phyloP scores from a whole-genome alignment of 2,797 vertebrate species.

The Epinephelus malabaricus region DNA sequence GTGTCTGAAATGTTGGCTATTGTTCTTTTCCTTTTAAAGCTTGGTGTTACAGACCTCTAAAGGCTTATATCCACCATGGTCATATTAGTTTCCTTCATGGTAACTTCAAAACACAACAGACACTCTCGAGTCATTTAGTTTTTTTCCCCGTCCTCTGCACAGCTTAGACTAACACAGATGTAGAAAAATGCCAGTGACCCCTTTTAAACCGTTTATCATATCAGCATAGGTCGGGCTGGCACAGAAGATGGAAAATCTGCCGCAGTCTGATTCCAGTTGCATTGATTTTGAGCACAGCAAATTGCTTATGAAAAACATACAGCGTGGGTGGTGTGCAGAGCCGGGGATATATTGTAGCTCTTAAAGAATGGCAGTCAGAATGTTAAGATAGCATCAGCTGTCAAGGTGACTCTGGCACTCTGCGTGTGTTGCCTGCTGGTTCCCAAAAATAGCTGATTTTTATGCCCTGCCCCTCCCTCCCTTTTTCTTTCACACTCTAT shows the following conservation, averaged over 20 bases:
- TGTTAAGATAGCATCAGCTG: slow-evolving; percentile 86
- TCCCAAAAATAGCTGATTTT: slow-evolving; percentile 85
- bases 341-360: slow-evolving; percentile 69
- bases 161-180: slow-evolving; percentile 41
- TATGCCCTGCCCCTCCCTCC: slow-evolving; percentile 74
- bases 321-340: slow-evolving; percentile 77
- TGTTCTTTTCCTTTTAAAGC: slow-evolving; percentile 6
- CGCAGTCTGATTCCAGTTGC: slow-evolving; percentile 82
- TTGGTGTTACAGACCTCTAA: background rate
- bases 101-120: slow-evolving; percentile 30
- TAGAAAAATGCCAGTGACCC: slow-evolving; percentile 69
- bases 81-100: slow-evolving; percentile 28
- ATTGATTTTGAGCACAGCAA: slow-evolving; percentile 83
- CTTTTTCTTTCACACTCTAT: slow-evolving; percentile 79
- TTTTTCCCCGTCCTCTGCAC: slow-evolving; percentile 14
- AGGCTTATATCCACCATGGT: background rate
- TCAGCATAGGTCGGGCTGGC: slow-evolving; percentile 67
- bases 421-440: slow-evolving; percentile 78
- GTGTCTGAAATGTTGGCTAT: slow-evolving; percentile 14
- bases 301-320: slow-evolving; percentile 80
- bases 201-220: slow-evolving; percentile 73
- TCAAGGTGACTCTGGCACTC: slow-evolving; percentile 86
- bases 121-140: slow-evolving; percentile 1
- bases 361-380: slow-evolving; percentile 81
- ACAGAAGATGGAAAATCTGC: slow-evolving; percentile 77